phyloP scores from a whole-genome alignment of 2,888 invertebrate genomes.

The Mimumesa dahlbomi region DNA sequence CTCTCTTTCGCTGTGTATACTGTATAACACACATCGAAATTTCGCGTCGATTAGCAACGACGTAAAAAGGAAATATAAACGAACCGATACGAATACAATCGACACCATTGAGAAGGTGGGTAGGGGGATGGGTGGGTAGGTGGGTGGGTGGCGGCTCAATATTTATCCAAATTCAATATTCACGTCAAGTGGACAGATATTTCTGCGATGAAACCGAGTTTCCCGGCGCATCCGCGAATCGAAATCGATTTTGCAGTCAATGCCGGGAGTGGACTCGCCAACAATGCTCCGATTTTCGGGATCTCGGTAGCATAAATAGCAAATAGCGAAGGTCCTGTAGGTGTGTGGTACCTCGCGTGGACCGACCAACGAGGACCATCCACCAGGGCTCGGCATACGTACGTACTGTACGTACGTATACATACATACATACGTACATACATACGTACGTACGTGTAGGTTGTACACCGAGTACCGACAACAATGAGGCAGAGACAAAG shows the following conservation, averaged over 20 bases:
- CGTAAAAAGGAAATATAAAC: background rate
- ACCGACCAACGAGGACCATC: constrained; percentile 40
- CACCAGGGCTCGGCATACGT: constrained; percentile 1
- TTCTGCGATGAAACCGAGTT: constrained; percentile 42
- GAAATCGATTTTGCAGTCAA: constrained; percentile 47
- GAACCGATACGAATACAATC: background rate
- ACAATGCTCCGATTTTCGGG: constrained; percentile 66
- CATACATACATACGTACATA: background rate
- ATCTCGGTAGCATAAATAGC: constrained; percentile 64
- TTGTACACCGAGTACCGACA: constrained; percentile 73
- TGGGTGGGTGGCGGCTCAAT: constrained; percentile 18
- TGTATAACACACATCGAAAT: background rate
- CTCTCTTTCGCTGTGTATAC: background rate
- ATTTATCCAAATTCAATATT: constrained; percentile 49
- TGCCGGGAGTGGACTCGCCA: constrained; percentile 41
- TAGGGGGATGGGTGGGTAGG: background rate
- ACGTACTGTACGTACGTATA: no score
- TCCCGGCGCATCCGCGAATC: constrained; percentile 30
- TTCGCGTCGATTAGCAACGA: constrained; percentile 7
- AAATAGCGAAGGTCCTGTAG: constrained; percentile 55
- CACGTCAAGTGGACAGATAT: constrained; percentile 33
- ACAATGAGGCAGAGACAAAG: constrained; percentile 79
- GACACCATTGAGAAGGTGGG: no score
- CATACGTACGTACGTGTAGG: constrained; percentile 53
- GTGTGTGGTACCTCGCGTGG: constrained; percentile 47